These are phyloP conservation scores for Drosophila sp. DNA, from an alignment of 1,140 invertebrate species.

Conservation along the genomic window DNA sequence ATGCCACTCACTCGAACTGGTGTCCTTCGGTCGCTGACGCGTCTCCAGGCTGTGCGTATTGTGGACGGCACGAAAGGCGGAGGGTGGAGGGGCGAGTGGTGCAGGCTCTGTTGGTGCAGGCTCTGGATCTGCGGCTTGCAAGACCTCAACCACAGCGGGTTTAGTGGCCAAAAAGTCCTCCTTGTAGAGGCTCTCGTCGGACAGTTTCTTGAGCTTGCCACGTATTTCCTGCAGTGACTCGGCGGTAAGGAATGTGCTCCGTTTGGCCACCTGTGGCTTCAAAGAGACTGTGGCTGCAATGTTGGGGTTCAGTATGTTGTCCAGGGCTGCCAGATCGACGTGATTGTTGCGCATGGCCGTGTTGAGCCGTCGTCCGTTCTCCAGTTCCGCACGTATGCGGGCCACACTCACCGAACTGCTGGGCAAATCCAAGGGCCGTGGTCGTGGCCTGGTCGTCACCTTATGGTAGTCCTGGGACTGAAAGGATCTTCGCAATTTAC, in stretches of 20 bases:
- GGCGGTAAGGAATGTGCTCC: slow-evolving; percentile 86
- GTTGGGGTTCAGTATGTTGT: slow-evolving; percentile 84
- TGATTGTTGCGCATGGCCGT: slow-evolving; percentile 85
- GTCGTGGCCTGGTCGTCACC: slow-evolving; percentile 12
- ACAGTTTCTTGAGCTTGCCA: slow-evolving; percentile 85
- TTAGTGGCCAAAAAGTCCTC: slow-evolving; percentile 64
- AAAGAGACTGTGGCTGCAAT: slow-evolving; percentile 30
- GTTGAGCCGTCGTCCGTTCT: slow-evolving; percentile 85
- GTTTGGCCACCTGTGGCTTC: slow-evolving; percentile 58
- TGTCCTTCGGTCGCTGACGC: slow-evolving; percentile 84
- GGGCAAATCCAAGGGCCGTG: slow-evolving; percentile 86
- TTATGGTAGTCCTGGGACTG: slow-evolving; percentile 85
- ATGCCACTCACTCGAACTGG: slow-evolving; percentile 87
- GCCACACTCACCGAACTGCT: slow-evolving; percentile 85
- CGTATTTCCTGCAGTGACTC: slow-evolving; percentile 87
- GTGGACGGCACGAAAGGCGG: slow-evolving; percentile 69
- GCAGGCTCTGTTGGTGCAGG: slow-evolving; percentile 17
- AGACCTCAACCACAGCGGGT: slow-evolving; percentile 31
- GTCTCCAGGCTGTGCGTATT: slow-evolving; percentile 87
- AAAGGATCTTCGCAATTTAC: slow-evolving; percentile 87
- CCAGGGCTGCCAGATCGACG: slow-evolving; percentile 85
- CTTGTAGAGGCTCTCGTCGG: slow-evolving; percentile 83
- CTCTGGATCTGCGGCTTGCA: slow-evolving; percentile 57
- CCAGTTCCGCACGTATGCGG: slow-evolving; percentile 85
- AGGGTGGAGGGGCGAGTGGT: slow-evolving; percentile 33